Evolutionary conservation across 2,888 invertebrate species (phyloP), one percentile per base, ranked within the genome.

Genomic region (Apodemia mormo): DNA sequence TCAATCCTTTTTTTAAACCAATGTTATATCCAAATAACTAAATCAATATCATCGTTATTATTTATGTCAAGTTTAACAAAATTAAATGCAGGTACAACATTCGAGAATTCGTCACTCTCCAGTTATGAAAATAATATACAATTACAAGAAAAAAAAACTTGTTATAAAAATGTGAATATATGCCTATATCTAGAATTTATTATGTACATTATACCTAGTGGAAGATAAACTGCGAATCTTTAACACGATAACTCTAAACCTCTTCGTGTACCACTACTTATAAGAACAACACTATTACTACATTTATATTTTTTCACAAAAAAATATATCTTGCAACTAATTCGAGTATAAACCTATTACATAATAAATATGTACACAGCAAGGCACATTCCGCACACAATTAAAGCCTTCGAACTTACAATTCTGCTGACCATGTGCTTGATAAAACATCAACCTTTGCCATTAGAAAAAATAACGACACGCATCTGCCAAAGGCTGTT

Each of bases 51-150:
- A 84, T 82, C 85, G 86, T 88, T 87, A 88, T 89, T 89, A 90
- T 89, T 89, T 89, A 92, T 90, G 92, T 90, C 92, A 91, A 92
- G 87, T 89, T 49, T 86, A 90, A 91, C 87, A 86, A 88, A 88
- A 89, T 79, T 90, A 93, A 93, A 94, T 93, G 93, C 94, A 94
- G 94, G 94, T 94, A 94, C 94, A 93, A 91, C 89, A 93, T 92
- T 93, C 93, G 93, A 94, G 93, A 92, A 93, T 90, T 85, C 84
- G 83, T 87, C 88, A 89, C 92, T 93, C 89, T 92, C 90, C 87
- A 88, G 87, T 89, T 86, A 80, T 81, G 79, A 82, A 89, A 88
- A 85, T 76, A 89, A 90, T 90, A 92, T 90, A 92, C 88, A 86
- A 89, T 87, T 88, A 88, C 88, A 88, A 90, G 85, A 85, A 85